Evolutionary conservation across 2,888 invertebrate genomes (phyloP).

Genomic region (Sycophila texana): DNA sequence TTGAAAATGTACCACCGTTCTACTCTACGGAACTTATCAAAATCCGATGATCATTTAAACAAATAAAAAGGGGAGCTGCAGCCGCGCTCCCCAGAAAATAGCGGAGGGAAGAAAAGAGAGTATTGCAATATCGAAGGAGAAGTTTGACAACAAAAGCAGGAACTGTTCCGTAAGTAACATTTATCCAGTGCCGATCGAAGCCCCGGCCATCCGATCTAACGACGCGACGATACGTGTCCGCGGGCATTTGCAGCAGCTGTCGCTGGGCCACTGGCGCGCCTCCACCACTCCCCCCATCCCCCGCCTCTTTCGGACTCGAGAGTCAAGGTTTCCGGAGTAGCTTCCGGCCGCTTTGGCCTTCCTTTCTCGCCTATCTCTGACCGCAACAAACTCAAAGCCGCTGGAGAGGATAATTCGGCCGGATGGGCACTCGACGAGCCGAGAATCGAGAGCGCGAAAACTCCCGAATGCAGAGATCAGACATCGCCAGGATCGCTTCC

Average conservation of each 20-base stretch:
- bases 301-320: neutral
- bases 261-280: constrained; percentile 14
- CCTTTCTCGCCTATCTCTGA: constrained; percentile 18
- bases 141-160: too few relatives aligned
- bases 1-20: too few relatives aligned
- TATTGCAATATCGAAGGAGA: too few relatives aligned
- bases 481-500: neutral
- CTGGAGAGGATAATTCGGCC: constrained; percentile 15
- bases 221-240: neutral
- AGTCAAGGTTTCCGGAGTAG: constrained; percentile 28
- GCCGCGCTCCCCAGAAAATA: too few relatives aligned
- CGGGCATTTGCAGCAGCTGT: constrained; percentile 25
- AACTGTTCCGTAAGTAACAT: too few relatives aligned
- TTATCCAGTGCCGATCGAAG: constrained; percentile 6
- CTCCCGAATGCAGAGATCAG: neutral
- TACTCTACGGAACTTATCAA: too few relatives aligned
- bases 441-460: constrained; percentile 21
- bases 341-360: constrained; percentile 12
- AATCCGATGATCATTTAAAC: too few relatives aligned
- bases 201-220: neutral
- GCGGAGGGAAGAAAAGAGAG: too few relatives aligned
- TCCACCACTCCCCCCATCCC: too few relatives aligned
- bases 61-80: too few relatives aligned
- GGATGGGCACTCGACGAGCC: constrained; percentile 38
- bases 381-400: constrained; percentile 35